Base-by-base conservation (phyloP, 1,140 invertebrate species). In the Drosophila sucinea region DNA sequence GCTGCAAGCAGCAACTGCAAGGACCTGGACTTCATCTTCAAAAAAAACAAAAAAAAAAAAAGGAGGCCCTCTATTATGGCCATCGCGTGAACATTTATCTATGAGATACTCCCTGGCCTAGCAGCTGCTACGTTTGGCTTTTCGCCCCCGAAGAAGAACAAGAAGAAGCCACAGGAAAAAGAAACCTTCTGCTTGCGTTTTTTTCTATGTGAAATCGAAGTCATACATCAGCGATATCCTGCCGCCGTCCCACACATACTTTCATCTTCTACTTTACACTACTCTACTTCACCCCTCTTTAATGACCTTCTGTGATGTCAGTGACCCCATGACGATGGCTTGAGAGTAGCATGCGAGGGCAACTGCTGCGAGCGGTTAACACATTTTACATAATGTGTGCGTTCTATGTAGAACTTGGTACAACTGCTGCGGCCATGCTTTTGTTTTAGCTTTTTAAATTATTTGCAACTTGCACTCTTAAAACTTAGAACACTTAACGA, bases 301-400 rank as follows among this genome's bases (percentile, higher is more conserved):
- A 23, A 23, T 89, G 90, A 82, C 90, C 90, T 91, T 91, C 90
- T 73, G 58, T 25, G 75, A 84, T 86, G 90, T 91, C 90, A 86
- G 90, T 91, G 90, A 91, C 90, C 90, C 68, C 90, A 60, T 38
- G 51, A 8, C 30, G 38, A 17, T 17, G 17, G 17, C 17, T 23
- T 27, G 8, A 4, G 30, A 30, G 30, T 30, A 30, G 30, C 27
- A 30, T 55, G 62, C 63, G 71, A 80, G 54, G 70, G 51, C 77
- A 85, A 78, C 77, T 85, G 79, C 79, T 32, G 51, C 5, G 55
- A 71, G 60, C 51, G 67, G 64, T 44, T 64, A 69, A 60, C 77
- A 71, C 74, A 77, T 74, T 80, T 71, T 70, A 84, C 27, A 73
- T 71, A 81, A 74, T 70, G 10, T 47, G 44, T 47, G 5, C 8